Base-by-base conservation (phyloP, 1,140 invertebrate genomes). In the Hesperophylax magnus region DNA sequence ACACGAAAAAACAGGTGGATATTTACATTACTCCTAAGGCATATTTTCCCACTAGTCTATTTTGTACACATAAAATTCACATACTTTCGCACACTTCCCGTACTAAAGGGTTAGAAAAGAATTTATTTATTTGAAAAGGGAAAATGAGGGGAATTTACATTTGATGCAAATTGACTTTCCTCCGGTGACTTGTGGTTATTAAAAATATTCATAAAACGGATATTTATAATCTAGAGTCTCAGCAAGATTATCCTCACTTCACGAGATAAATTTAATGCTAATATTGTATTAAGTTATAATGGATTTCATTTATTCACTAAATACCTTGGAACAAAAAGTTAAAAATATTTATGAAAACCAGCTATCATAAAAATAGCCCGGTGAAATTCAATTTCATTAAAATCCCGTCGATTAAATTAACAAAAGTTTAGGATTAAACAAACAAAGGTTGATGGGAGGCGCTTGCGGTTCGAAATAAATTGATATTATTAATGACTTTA, bases 401-500 rank as follows among this genome's bases (percentile, higher is more conserved):
- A 18, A 20, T 58, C n/a, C 20, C 1, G n/a, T n/a, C 20, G 20
- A 58, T 58, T 58, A 22, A 58, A 58, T 58, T 20, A 58, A 58
- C n/a, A 58, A 58, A 58, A n/a, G 56, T 58, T 58, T n/a, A n/a
- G n/a, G 20, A 58, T 58, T 58, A 22, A 58, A 58, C 18, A 58
- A 58, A 58, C n/a, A 58, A 58, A 58, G 56, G 56, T 58, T 58
- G n/a, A 58, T 18, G 11, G 11, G 20, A 58, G n/a, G 9, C 18
- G 56, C 56, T 0, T 47, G 11, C 9, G 56, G n/a, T 18, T 58
- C 20, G 18, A n/a, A 58, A 58, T 58, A 22, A 58, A 58, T 18
- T 58, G 56, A 58, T 22, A 22, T 18, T 58, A 58, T 47, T 47
- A 47, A 47, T 47, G 9, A 11, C 39, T 47, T 47, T 47, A 47